Evolutionary conservation across 1,140 invertebrate species (phyloP).

Genomic region (Bombus confusus): DNA sequence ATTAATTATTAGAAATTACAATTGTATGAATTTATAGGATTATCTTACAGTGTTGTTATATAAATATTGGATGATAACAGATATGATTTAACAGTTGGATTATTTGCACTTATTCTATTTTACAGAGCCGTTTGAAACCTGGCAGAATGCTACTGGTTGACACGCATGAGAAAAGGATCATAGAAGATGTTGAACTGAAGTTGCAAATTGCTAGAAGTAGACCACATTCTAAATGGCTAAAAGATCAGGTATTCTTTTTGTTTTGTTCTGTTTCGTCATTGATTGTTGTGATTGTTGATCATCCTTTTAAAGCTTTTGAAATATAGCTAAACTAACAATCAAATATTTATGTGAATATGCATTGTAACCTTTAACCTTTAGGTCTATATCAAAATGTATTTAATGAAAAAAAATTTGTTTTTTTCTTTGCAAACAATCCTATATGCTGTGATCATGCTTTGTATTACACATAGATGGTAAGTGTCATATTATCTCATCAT

Average conservation of each 20-base stretch:
- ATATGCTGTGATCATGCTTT: conserved; percentile 77
- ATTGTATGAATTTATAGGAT: conserved; percentile 78
- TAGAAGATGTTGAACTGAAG: conserved; percentile 97
- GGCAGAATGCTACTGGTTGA: conserved; percentile 99
- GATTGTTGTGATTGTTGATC: not conserved
- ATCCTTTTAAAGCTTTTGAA: not conserved
- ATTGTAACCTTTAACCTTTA: not conserved
- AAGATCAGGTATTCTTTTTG: conserved; percentile 89
- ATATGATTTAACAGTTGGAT: conserved; percentile 53
- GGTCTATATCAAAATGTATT: not conserved
- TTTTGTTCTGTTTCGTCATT: conserved; percentile 48
- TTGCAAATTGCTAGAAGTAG: conserved; percentile 92
- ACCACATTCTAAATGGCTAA: conserved; percentile 95
- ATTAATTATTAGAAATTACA: conserved; percentile 79
- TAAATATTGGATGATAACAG: conserved; percentile 69
- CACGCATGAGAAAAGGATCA: conserved; percentile 94
- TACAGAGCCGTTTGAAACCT: conserved; percentile 97
- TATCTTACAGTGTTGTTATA: conserved; percentile 68
- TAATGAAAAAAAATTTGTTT: conserved; percentile 28
- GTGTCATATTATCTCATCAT: conserved; percentile 53
- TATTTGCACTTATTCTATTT: conserved; percentile 77
- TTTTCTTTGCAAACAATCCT: conserved; percentile 77
- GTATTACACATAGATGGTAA: conserved; percentile 79
- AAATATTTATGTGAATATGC: not conserved
- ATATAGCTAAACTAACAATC: not conserved